Conservation (phyloP, 2,797 vertebrate genomes). For the Leptatherina wallacei region DNA sequence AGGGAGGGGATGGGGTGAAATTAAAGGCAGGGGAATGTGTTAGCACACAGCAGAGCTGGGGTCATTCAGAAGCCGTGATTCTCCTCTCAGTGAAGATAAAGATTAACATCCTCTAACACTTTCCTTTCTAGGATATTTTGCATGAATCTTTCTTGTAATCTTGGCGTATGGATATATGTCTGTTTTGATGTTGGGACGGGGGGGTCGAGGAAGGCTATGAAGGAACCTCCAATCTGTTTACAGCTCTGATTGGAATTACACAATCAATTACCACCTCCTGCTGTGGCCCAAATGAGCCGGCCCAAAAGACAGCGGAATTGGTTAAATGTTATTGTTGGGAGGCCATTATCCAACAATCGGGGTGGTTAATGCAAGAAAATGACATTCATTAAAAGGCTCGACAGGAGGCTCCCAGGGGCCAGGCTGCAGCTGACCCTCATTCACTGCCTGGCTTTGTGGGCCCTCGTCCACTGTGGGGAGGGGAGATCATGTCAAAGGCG, state of each 20-base stretch:
- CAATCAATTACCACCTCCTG: constrained; percentile 79
- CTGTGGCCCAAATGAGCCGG: constrained; percentile 84
- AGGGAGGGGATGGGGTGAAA: constrained; percentile 2
- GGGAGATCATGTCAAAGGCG: constrained; percentile 74
- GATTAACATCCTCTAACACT: neutral
- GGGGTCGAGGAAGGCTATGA: constrained; percentile 42
- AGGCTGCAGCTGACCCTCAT: constrained; percentile 88
- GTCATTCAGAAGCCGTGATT: constrained; percentile 42
- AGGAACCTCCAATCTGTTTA: constrained; percentile 83
- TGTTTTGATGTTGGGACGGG: constrained; percentile 17
- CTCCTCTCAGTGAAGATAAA: constrained; percentile 19
- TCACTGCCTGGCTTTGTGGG: constrained; percentile 81
- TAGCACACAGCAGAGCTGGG: constrained; percentile 54
- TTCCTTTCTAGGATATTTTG: constrained; percentile 39
- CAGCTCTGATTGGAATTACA: constrained; percentile 81
- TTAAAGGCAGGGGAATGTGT: constrained; percentile 53
- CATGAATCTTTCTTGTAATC: constrained; percentile 72
- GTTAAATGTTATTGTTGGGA: constrained; percentile 88
- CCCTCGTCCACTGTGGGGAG: constrained; percentile 80
- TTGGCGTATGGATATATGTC: constrained; percentile 28
- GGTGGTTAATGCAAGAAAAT: constrained; percentile 86
- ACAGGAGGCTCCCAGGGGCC: constrained; percentile 84
- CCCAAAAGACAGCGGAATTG: constrained; percentile 87
- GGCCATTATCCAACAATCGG: constrained; percentile 91
- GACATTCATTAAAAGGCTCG: constrained; percentile 89